Conservation (phyloP, 2,888 invertebrate species). For the Tryphoninae sp. region DNA sequence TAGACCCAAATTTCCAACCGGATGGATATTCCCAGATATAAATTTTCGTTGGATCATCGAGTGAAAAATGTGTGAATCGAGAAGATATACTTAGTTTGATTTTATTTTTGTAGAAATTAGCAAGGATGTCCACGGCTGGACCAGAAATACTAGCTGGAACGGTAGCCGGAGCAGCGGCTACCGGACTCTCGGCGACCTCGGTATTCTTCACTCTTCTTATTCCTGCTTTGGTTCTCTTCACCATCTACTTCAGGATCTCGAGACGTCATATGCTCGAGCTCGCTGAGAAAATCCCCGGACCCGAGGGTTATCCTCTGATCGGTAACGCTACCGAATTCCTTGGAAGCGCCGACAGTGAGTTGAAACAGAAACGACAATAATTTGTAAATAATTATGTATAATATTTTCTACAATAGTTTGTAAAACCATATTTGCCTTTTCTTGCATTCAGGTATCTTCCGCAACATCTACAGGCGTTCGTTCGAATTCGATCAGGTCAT, state of each 20-base stretch:
- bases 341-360: constrained; percentile 88
- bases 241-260: constrained; percentile 89
- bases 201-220: constrained; percentile 89
- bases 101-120: constrained; percentile 38
- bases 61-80: neutral
- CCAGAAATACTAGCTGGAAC: constrained; percentile 78
- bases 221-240: constrained; percentile 87
- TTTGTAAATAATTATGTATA: neutral
- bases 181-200: constrained; percentile 85
- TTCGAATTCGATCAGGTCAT: constrained; percentile 84
- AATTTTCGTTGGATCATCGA: neutral
- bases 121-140: constrained; percentile 77
- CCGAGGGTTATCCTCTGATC: constrained; percentile 87
- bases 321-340: constrained; percentile 90
- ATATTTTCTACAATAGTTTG: neutral
- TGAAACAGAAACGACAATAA: constrained; percentile 18
- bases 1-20: neutral
- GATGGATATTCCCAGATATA: neutral
- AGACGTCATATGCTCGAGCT: constrained; percentile 88
- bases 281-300: constrained; percentile 88
- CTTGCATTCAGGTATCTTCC: constrained; percentile 86
- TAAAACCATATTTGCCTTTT: neutral
- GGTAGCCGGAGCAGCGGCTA: constrained; percentile 75
- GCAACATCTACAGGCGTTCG: constrained; percentile 83
- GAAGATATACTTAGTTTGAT: neutral